A percentile compares a stretch with the other conserved stretches of the same genome.
phyloP scores from a whole-genome alignment of 92 coral and sea anemone genomes.

The Zoanthus sociatus region DNA sequence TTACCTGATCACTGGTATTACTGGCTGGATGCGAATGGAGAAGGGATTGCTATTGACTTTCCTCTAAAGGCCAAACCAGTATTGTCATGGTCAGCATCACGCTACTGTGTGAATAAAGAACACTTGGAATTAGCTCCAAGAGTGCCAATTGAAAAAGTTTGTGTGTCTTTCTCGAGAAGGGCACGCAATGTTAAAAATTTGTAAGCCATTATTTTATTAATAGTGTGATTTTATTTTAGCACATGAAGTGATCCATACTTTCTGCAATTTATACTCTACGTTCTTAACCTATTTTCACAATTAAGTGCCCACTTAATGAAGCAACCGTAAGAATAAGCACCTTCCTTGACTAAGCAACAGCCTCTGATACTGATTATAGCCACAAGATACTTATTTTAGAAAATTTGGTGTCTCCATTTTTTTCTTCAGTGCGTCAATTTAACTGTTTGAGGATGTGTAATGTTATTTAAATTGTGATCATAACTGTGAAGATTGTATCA shows the following conservation, averaged over 20 bases:
- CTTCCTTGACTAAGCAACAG: neutral
- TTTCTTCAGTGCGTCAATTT: constrained; percentile 10
- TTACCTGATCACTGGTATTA: constrained; percentile 70
- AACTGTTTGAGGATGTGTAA: neutral
- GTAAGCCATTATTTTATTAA: neutral
- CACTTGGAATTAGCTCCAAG: constrained; percentile 48
- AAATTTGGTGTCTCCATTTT: neutral
- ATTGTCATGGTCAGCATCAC: constrained; percentile 50
- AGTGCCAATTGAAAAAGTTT: constrained; percentile 55
- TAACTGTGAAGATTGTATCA: no score
- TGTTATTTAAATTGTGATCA: no score
- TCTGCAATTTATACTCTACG: neutral
- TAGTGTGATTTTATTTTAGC: neutral
- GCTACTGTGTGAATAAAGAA: constrained; percentile 30
- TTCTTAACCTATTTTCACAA: neutral
- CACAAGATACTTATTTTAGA: no score
- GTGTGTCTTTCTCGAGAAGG: constrained; percentile 26
- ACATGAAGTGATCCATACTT: neutral
- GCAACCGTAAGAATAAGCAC: neutral
- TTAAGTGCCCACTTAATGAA: neutral
- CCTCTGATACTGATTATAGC: neutral
- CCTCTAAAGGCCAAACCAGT: constrained; percentile 60
- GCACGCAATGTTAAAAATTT: constrained; percentile 31
- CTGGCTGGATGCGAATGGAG: constrained; percentile 51
- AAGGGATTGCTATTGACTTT: constrained; percentile 47